Percentiles rank a stretch among this genome's conserved stretches.
Conservation (phyloP, 1,140 invertebrate genomes). For the Arctopsyche grandis region DNA sequence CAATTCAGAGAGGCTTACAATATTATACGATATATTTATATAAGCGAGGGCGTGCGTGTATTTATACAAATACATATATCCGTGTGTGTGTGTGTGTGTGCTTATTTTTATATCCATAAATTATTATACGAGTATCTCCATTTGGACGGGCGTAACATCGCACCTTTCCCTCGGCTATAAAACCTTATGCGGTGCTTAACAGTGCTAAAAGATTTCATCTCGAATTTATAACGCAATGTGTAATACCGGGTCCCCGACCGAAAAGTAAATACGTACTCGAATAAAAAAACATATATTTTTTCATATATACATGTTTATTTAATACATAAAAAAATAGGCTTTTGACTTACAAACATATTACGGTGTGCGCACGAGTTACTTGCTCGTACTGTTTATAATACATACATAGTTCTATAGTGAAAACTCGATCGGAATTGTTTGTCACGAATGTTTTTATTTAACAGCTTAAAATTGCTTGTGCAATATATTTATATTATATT, state of each 20-base stretch:
- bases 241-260: background rate
- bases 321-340: too few species aligned
- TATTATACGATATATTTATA: background rate
- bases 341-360: too few species aligned
- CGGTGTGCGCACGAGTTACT: too few species aligned
- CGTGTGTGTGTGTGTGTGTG: background rate
- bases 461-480: too few species aligned
- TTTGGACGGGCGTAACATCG: constrained; percentile 28
- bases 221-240: background rate
- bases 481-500: too few species aligned
- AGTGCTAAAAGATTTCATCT: constrained; percentile 23
- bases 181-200: constrained; percentile 16
- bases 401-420: too few species aligned
- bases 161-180: constrained; percentile 23
- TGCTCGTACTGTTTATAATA: too few species aligned
- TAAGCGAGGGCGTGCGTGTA: background rate
- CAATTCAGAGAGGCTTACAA: background rate
- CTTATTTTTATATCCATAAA: constrained; percentile 20
- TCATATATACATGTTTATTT: too few species aligned
- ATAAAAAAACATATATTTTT: too few species aligned
- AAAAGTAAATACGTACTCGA: too few species aligned
- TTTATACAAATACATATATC: background rate
- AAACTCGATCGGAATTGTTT: too few species aligned
- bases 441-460: too few species aligned
- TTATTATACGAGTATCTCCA: constrained; percentile 31